Percentiles rank a stretch among this genome's conserved stretches.
Evolutionary conservation across 2,888 invertebrate genomes (phyloP).

Genomic region (Mesorhabditis sp.): DNA sequence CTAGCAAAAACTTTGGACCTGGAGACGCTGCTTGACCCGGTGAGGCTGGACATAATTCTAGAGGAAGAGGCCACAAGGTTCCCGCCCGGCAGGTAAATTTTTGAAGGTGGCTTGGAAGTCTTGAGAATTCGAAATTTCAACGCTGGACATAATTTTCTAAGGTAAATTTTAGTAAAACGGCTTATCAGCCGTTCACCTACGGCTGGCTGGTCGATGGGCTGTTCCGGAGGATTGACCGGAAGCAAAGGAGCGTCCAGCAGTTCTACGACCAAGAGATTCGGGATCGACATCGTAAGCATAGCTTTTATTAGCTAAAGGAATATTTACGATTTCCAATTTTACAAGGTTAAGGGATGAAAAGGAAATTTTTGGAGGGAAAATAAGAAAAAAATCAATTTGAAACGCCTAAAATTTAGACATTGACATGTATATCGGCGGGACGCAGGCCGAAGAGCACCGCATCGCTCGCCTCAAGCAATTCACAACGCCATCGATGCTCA

Average conservation of each 20-base stretch:
- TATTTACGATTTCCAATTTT: not conserved
- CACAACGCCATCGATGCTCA: not conserved
- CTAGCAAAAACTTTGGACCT: constrained; percentile 49
- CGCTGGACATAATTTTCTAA: not conserved
- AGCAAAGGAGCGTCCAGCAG: constrained; percentile 16
- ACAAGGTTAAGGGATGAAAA: not conserved
- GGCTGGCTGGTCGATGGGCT: constrained; percentile 58
- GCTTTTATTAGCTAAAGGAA: not conserved
- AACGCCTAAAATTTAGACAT: constrained; percentile 46
- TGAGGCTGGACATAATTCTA: constrained; percentile 49
- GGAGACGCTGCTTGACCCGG: constrained; percentile 50
- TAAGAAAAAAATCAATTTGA: not conserved
- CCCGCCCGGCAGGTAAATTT: constrained; percentile 42
- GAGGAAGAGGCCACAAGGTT: constrained; percentile 56
- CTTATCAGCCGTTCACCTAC: constrained; percentile 59
- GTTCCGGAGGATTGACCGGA: constrained; percentile 56
- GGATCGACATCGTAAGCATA: constrained; percentile 21
- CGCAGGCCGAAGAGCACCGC: constrained; percentile 46
- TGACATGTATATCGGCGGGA: constrained; percentile 56
- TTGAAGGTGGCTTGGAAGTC: too few species aligned
- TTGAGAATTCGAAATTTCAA: not conserved
- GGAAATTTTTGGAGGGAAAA: too few species aligned
- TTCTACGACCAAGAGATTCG: constrained; percentile 25
- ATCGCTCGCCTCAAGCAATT: constrained; percentile 27
- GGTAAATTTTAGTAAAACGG: constrained; percentile 33